phyloP scores from a whole-genome alignment of 2,797 vertebrate species.

The Danionella dracula region DNA sequence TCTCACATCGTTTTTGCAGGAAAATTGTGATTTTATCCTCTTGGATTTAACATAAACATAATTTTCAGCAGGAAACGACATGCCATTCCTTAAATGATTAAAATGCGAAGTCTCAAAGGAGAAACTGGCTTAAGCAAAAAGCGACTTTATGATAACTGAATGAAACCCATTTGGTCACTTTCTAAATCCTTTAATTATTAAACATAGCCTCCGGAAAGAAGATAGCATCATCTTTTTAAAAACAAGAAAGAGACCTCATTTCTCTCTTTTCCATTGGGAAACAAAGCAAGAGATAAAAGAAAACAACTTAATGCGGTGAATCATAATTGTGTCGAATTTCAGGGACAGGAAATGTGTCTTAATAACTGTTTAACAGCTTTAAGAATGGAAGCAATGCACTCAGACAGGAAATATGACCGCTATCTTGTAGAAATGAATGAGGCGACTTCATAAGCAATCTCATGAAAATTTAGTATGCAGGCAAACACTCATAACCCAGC shows the following conservation, averaged over 20 bases:
- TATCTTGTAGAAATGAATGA: constrained; percentile 13
- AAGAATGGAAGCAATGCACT: constrained; percentile 1
- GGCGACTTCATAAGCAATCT: constrained; percentile 4
- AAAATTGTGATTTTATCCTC: constrained; percentile 8
- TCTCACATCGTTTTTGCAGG: neutral
- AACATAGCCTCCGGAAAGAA: constrained; percentile 48
- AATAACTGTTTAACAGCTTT: constrained; percentile 10
- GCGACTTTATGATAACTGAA: constrained; percentile 39
- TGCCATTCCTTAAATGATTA: constrained; percentile 43
- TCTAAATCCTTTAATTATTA: constrained; percentile 58
- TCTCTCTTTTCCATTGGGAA: constrained; percentile 46
- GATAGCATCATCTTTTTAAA: constrained; percentile 54
- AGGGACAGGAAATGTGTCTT: constrained; percentile 5
- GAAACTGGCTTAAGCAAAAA: neutral
- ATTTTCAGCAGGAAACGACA: neutral
- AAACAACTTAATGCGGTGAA: neutral
- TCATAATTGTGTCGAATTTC: constrained; percentile 19
- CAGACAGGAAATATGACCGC: constrained; percentile 4
- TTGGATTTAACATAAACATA: neutral
- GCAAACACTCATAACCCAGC: constrained; percentile 19
- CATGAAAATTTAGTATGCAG: constrained; percentile 8
- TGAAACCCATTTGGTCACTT: constrained; percentile 53
- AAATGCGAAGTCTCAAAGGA: constrained; percentile 45
- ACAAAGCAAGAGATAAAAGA: constrained; percentile 36
- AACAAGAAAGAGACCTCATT: constrained; percentile 56